Evolutionary conservation across 2,888 invertebrate genomes (phyloP), one percentile per base, ranked within the genome.

Genomic region (Lithophane socia): DNA sequence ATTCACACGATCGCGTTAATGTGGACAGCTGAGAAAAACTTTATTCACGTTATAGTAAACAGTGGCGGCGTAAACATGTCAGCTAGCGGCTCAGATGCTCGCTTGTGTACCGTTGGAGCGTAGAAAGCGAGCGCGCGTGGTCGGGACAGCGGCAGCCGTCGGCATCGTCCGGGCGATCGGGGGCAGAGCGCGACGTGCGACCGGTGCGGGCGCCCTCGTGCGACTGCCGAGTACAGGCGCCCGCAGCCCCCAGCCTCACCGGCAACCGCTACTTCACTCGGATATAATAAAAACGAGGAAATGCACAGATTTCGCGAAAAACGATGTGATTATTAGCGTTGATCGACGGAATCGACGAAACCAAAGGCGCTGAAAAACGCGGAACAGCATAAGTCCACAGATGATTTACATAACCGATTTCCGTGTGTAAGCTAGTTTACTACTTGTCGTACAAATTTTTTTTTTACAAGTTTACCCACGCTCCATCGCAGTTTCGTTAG

Each of bases 181-280:
- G 70, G 83, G 82, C 87, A 44, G 77, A 68, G 89, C 89, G 91
- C 92, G 89, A 92, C 95, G 95, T 95, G 92, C 92, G 88, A 75
- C 90, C 93, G 79, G 89, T 87, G 86, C 92, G 94, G 90, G 90
- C 95, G 96, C 95, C 95, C 94, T 95, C 93, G 92, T 92, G 90
- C 93, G 91, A 95, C 95, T 95, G 94, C 91, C 92, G 79, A 74
- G 80, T 74, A 44, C 80, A 65, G 91, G 75, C 82, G 76, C 66
- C 76, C 78, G 81, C 68, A 80, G 80, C 82, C 82, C 82, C 79
- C 79, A 84, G 75, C 86, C 83, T 82, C 84, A 69, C 64, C 65
- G 52, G 60, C 37, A 24, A 79, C 68, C 60, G 58, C 37, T 68
- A 72, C 79, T 47, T 24, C 47, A 84, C 79, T 87, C 86, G 73